Percentiles rank a stretch among this genome's conserved stretches.
phyloP scores from a whole-genome alignment of 1,140 invertebrate genomes.

The Penaeus japonicus region DNA sequence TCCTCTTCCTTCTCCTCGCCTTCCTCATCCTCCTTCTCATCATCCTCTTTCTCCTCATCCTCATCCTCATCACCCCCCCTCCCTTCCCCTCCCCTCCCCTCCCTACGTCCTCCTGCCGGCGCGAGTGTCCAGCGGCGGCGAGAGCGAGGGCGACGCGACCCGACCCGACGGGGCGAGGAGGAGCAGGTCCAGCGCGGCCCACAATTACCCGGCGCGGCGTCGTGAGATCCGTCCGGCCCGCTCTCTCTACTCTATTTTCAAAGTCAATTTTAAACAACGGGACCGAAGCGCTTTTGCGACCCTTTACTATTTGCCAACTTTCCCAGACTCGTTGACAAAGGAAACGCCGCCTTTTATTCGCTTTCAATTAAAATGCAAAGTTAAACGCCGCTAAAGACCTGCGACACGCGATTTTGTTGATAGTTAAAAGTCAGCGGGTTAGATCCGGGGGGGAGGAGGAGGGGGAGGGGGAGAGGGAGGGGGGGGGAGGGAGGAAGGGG shows the following conservation, averaged over 20 bases:
- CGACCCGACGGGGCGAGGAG: too few relatives aligned
- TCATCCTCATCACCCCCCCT: too few relatives aligned
- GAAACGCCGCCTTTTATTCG: constrained; percentile 41
- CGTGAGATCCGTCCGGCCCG: not conserved
- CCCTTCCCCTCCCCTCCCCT: too few relatives aligned
- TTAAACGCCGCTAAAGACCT: constrained; percentile 45
- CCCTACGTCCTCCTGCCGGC: too few relatives aligned
- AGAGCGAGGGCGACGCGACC: not conserved
- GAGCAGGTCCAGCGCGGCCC: too few relatives aligned
- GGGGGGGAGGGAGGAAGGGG: not conserved
- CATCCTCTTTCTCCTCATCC: too few relatives aligned
- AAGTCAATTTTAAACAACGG: constrained; percentile 11
- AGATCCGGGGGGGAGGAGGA: not conserved
- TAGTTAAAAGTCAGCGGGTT: constrained; percentile 33
- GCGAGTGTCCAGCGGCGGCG: too few relatives aligned
- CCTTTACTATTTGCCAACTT: constrained; percentile 12
- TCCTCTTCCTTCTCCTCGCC: too few relatives aligned
- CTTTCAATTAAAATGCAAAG: constrained; percentile 51
- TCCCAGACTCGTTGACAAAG: constrained; percentile 36
- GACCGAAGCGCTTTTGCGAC: not conserved
- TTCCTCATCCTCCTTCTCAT: too few relatives aligned
- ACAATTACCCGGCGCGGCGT: too few relatives aligned
- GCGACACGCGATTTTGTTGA: constrained; percentile 47
- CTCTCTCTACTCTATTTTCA: not conserved
- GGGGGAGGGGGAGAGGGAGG: not conserved